These are phyloP conservation scores for Scomber scombrus DNA, from an alignment of 2,113 vertebrate species.

Conservation along the genomic window DNA sequence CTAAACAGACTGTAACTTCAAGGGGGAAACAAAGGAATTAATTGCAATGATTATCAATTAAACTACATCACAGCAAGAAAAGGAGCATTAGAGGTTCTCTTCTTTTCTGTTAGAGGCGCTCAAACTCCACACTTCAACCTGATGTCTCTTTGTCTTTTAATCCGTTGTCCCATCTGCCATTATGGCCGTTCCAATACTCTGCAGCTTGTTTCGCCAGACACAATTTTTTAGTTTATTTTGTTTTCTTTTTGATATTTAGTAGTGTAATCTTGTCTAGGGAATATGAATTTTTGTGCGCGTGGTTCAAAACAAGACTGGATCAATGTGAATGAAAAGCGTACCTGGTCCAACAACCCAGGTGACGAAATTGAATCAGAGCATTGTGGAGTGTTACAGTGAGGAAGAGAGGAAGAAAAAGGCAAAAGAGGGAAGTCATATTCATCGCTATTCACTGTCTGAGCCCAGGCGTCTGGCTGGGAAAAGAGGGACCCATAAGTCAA, in stretches of 20 bases:
- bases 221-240: constrained; percentile 2
- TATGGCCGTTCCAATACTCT: constrained; percentile 11
- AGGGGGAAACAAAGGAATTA: constrained; percentile 72
- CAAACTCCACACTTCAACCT: constrained; percentile 30
- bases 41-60: constrained; percentile 81
- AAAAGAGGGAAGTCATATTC: constrained; percentile 39
- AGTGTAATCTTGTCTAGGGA: neutral
- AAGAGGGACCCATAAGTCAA: constrained; percentile 67
- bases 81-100: constrained; percentile 13
- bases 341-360: constrained; percentile 21
- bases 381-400: constrained; percentile 5
- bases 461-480: constrained; percentile 23
- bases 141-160: constrained; percentile 58
- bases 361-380: constrained; percentile 10
- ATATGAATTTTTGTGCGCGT: neutral
- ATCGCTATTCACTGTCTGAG: constrained; percentile 35
- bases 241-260: constrained; percentile 21
- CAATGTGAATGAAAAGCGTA: constrained; percentile 9
- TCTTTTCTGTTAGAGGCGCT: constrained; percentile 31
- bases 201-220: constrained; percentile 14
- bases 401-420: neutral
- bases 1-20: constrained; percentile 67
- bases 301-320: neutral
- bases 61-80: constrained; percentile 45
- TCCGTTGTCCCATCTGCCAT: constrained; percentile 60